phyloP scores from a whole-genome alignment of 2,888 invertebrate genomes.

The Eupithecia subfuscata region DNA sequence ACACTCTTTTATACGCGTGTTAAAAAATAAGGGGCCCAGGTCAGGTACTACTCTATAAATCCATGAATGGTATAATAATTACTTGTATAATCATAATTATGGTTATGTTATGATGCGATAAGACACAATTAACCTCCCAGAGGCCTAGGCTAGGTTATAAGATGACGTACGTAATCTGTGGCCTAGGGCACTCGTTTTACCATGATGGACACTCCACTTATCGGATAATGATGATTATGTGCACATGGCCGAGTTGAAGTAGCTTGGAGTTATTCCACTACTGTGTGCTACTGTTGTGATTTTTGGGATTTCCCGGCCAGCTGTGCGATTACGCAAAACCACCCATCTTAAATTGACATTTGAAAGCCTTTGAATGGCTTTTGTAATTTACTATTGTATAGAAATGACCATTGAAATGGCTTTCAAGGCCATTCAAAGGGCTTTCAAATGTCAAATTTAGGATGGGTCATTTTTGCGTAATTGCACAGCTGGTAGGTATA shows the following conservation, averaged over 20 bases:
- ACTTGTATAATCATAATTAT: neutral
- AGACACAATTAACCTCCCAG: neutral
- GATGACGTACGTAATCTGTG: neutral
- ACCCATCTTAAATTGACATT: too few relatives aligned
- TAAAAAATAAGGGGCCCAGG: neutral
- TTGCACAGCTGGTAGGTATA: neutral
- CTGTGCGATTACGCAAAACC: too few relatives aligned
- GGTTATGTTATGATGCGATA: neutral
- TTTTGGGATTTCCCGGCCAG: neutral
- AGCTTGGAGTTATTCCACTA: neutral
- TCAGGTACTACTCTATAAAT: neutral
- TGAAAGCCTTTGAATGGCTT: too few relatives aligned
- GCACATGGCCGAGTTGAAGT: neutral
- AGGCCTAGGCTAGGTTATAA: neutral
- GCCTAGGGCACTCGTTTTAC: neutral
- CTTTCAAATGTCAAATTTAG: too few relatives aligned
- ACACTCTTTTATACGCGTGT: too few relatives aligned
- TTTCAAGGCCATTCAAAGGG: too few relatives aligned
- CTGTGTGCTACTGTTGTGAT: neutral
- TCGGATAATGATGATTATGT: slow-evolving; percentile 1
- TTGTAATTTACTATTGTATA: too few relatives aligned
- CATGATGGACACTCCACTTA: neutral
- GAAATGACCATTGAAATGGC: slow-evolving; percentile 30
- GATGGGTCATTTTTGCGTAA: too few relatives aligned
- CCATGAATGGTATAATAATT: neutral